Evolutionary conservation across 1,140 invertebrate species (phyloP).

Genomic region (Sinonovacula constricta): DNA sequence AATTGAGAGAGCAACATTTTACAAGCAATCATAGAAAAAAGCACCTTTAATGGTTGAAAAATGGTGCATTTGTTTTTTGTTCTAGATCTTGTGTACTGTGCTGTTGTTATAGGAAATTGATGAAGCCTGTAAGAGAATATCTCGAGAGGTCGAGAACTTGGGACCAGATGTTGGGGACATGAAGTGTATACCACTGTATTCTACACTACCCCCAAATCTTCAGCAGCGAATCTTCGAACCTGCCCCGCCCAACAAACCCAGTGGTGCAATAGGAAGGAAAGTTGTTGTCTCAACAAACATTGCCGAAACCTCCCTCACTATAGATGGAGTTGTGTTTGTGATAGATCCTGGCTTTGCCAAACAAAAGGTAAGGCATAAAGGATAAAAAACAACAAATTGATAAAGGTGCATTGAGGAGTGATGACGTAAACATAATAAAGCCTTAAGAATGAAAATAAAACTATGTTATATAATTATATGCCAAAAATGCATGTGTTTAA

Average conservation of each 20-base stretch:
- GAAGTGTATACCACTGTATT: slow-evolving; percentile 99
- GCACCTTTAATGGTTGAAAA: no score
- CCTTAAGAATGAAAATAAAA: no score
- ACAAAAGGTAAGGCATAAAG: slow-evolving; percentile 98
- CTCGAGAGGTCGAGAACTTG: slow-evolving; percentile 97
- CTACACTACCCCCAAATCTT: slow-evolving; percentile 97
- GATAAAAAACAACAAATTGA: no score
- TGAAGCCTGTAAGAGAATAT: slow-evolving; percentile 99
- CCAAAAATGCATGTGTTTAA: no score
- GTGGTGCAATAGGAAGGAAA: slow-evolving; percentile 96
- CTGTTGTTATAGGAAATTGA: slow-evolving; percentile 91
- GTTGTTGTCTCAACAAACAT: slow-evolving; percentile 99
- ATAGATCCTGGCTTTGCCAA: slow-evolving; percentile 99
- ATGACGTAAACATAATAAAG: no score
- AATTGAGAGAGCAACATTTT: no score
- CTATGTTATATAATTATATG: no score
- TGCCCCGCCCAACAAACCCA: slow-evolving; percentile 90
- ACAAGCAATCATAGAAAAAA: no score
- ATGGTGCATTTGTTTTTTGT: no score
- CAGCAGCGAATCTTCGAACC: slow-evolving; percentile 99
- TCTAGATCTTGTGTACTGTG: no score
- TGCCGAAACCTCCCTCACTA: slow-evolving; percentile 99
- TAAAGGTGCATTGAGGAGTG: no score
- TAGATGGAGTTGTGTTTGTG: slow-evolving; percentile 99
- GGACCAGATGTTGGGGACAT: slow-evolving; percentile 98